Evolutionary conservation across 1,140 invertebrate species (phyloP).

Genomic region (Drosophila leontia): DNA sequence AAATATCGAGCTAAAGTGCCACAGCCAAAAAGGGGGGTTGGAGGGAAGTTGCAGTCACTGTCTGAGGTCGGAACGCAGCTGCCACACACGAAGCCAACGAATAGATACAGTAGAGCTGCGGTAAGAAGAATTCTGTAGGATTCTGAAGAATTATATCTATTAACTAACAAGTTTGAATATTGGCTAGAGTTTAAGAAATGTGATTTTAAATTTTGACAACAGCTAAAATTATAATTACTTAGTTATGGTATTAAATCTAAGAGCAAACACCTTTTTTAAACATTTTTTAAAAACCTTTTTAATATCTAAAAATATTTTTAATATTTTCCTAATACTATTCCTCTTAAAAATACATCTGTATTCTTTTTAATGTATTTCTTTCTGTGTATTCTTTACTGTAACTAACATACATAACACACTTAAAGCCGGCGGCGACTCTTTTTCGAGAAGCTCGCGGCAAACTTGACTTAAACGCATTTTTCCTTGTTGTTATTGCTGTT

Average conservation of each 20-base stretch:
- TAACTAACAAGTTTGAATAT: background rate
- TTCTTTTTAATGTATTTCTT: background rate
- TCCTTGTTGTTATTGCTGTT: slow-evolving; percentile 37
- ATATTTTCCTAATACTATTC: fast-evolving
- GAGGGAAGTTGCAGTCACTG: slow-evolving; percentile 32
- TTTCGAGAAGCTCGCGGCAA: slow-evolving; percentile 57
- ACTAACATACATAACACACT: slow-evolving; percentile 36
- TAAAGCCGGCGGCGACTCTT: slow-evolving; percentile 49
- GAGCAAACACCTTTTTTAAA: too few species aligned
- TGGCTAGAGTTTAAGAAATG: background rate
- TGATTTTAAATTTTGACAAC: background rate
- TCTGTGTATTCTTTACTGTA: slow-evolving; percentile 5
- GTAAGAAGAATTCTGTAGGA: background rate
- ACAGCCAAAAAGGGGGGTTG: slow-evolving; percentile 13
- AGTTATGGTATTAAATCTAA: background rate
- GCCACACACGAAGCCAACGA: slow-evolving; percentile 70
- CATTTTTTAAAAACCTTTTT: background rate
- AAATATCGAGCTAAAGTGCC: slow-evolving; percentile 82
- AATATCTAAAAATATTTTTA: too few species aligned
- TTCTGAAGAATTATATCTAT: background rate
- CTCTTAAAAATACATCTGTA: too few species aligned
- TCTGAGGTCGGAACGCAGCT: slow-evolving; percentile 65
- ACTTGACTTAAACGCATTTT: slow-evolving; percentile 82
- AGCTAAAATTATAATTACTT: background rate
- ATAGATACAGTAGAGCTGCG: slow-evolving; percentile 13